Base-by-base conservation (phyloP, 2,888 invertebrate genomes). In the Acanthopleura granulata region DNA sequence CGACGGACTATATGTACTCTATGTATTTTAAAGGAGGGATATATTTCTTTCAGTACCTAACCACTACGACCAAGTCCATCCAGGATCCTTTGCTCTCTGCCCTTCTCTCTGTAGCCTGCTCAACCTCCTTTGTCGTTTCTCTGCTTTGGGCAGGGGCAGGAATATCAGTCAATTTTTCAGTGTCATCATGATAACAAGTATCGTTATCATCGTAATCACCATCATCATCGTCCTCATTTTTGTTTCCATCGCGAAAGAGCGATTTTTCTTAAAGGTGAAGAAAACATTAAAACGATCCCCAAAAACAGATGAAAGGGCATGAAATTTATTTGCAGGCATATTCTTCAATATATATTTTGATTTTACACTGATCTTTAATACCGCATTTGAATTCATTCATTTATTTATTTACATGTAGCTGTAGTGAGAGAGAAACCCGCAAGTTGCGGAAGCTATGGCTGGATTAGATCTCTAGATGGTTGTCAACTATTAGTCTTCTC, bases 141-240 rank as follows among this genome's bases (percentile, higher is more conserved):
- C 51, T 14, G 18, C 51, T 51, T 18, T 51, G 14, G 51, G 51
- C 51, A 15, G 14, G 14, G 14, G 51, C 14, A 15, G 51, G 18
- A 18, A 18, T 18, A 15, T 51, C 51, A 15, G 14, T 51, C 14
- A 15, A 14, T 14, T 51, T 18, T 15, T 51, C 18, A 15, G 14
- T 51, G 51, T 51, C 51, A 18, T 18, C 51, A 57, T 12, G 6
- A n/a, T 57, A 9, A 57, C 12, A 3, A 57, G 3, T 1, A 22
- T 22, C 1, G 18, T 57, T 57, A 57, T 57, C 57, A 12, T 57
- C 3, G 12, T 57, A 4, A n/a, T 22, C 57, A 57, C 1, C 3
- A 57, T 57, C 57, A 57, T 57, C 57, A 57, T 57, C 57, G 57
- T 57, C 57, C 12, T 57, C 57, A 57, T 57, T 12, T 57, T 57